These are phyloP conservation scores for Drosophila ambigua DNA, from an alignment of 1,140 invertebrate species.

Conservation along the genomic window DNA sequence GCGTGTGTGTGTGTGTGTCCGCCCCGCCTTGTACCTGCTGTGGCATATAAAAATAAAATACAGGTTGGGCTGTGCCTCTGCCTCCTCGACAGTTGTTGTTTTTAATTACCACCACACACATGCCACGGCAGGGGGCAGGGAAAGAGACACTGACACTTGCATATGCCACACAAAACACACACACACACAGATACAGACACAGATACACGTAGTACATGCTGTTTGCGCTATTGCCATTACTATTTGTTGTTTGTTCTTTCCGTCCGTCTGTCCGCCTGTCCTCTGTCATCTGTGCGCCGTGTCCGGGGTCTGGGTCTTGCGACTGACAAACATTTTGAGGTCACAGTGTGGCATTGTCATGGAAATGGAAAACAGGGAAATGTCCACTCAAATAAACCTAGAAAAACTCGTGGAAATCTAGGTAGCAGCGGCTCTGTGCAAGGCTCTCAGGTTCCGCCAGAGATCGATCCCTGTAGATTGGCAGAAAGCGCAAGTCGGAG, in stretches of 20 bases:
- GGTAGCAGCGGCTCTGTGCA: conserved; percentile 28
- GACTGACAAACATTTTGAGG: conserved; percentile 66
- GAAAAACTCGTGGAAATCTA: conserved; percentile 23
- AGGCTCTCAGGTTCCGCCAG: conserved; percentile 6
- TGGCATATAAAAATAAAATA: conserved; percentile 60
- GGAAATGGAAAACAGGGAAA: conserved; percentile 53
- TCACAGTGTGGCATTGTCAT: conserved; percentile 68
- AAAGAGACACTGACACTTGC: conserved; percentile 33
- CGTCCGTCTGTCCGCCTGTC: conserved; percentile 1
- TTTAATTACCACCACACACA: conserved; percentile 68
- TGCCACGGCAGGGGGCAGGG: neutral
- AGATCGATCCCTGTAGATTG: conserved; percentile 25
- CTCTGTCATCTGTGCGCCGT: conserved; percentile 1
- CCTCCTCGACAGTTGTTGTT: conserved; percentile 47
- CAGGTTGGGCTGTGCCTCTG: conserved; percentile 59
- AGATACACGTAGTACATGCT: conserved; percentile 27
- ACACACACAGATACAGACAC: neutral
- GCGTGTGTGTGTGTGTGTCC: conserved; percentile 35
- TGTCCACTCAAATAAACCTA: conserved; percentile 46
- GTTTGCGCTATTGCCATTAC: conserved; percentile 33
- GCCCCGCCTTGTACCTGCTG: conserved; percentile 32
- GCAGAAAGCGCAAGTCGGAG: conserved; percentile 20
- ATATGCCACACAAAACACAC: conserved; percentile 19
- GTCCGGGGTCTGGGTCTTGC: conserved; percentile 18
- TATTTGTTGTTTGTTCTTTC: conserved; percentile 23